Conservation (phyloP, 2,797 vertebrate genomes). For the Sebastes steindachneri region DNA sequence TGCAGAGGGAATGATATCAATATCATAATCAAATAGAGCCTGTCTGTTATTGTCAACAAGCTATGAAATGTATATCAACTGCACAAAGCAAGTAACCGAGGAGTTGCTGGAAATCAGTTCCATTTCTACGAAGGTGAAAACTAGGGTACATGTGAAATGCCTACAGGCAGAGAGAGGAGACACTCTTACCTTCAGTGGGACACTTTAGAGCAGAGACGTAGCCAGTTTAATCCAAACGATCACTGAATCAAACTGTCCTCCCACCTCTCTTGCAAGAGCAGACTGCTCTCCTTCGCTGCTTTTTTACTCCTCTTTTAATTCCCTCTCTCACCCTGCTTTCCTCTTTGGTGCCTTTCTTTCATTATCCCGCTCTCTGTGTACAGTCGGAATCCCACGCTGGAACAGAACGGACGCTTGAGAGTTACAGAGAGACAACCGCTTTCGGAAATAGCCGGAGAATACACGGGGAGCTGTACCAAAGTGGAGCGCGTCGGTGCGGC, state of each 20-base stretch:
- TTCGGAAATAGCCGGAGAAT: slow-evolving; percentile 30
- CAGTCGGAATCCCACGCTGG: slow-evolving; percentile 61
- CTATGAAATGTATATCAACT: not conserved
- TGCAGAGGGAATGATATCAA: not conserved
- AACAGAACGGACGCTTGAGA: slow-evolving; percentile 26
- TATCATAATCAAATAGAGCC: not conserved
- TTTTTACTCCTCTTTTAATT: slow-evolving; percentile 59
- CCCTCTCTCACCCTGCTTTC: slow-evolving; percentile 66
- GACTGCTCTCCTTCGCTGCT: slow-evolving; percentile 39
- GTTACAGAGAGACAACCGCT: slow-evolving; percentile 21
- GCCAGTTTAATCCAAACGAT: slow-evolving; percentile 78
- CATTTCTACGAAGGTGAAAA: not conserved
- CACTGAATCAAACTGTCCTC: slow-evolving; percentile 74
- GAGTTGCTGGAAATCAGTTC: slow-evolving; percentile 9
- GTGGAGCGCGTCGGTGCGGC: slow-evolving; percentile 61
- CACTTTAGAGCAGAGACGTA: slow-evolving; percentile 47
- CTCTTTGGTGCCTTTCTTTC: slow-evolving; percentile 60
- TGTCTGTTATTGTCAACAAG: slow-evolving; percentile 15
- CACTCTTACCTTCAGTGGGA: slow-evolving; percentile 75
- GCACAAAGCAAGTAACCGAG: not conserved
- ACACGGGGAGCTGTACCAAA: slow-evolving; percentile 54
- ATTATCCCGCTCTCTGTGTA: slow-evolving; percentile 67
- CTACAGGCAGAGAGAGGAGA: not conserved
- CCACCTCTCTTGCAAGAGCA: slow-evolving; percentile 33
- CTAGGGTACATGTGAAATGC: not conserved